Evolutionary conservation across 2,797 vertebrate genomes (phyloP).

Genomic region (Pseudochirops corinnae): DNA sequence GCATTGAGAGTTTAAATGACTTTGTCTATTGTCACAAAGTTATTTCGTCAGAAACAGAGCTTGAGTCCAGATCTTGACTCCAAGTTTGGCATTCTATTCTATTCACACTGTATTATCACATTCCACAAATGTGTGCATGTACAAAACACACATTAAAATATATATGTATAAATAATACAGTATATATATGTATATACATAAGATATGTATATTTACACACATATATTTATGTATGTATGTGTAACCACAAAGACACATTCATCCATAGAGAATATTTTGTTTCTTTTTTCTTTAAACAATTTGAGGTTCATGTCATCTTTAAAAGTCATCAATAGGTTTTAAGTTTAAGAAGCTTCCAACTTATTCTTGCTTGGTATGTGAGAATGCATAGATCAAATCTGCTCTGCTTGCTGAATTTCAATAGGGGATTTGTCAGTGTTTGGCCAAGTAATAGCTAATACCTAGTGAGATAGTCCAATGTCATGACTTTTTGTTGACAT

Average conservation of each 20-base stretch:
- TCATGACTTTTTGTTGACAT: slow-evolving; percentile 21
- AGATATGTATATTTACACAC: too few species aligned
- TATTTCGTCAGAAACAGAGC: neutral
- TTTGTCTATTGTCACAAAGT: neutral
- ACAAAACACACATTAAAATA: neutral
- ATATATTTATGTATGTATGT: neutral
- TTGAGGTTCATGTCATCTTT: neutral
- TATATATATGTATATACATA: neutral
- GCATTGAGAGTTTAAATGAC: neutral
- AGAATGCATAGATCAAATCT: slow-evolving; percentile 6
- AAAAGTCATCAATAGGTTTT: neutral
- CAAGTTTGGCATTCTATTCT: neutral
- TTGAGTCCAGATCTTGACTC: neutral
- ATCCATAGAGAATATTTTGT: neutral
- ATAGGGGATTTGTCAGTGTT: slow-evolving; percentile 4
- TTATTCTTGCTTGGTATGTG: slow-evolving; percentile 12
- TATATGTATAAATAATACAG: too few species aligned
- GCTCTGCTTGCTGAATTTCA: neutral
- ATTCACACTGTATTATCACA: neutral
- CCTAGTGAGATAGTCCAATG: neutral
- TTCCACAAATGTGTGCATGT: neutral
- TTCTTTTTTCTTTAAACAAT: neutral
- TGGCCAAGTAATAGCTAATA: slow-evolving; percentile 18
- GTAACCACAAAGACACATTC: neutral
- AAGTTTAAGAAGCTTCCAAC: neutral